Conservation (phyloP, 2,888 invertebrate species). For the Mystacides longicornis region DNA sequence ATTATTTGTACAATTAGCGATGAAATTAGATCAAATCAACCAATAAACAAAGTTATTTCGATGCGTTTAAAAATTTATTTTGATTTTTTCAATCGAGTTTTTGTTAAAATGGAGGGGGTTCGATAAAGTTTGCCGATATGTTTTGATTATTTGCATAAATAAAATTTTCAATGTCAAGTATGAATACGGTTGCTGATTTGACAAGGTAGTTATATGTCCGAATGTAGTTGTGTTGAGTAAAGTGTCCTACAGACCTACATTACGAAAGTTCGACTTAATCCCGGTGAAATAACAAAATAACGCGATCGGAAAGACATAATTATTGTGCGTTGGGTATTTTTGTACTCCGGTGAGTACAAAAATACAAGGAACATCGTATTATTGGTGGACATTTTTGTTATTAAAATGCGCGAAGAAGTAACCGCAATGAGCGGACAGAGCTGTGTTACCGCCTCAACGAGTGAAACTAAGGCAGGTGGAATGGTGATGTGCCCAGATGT, state of each 20-base stretch:
- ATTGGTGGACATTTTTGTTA: conserved; percentile 31
- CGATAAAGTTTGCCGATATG: conserved; percentile 33
- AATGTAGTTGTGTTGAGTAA: conserved; percentile 74
- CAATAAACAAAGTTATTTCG: neutral
- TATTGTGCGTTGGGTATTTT: conserved; percentile 42
- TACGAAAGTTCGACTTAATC: conserved; percentile 40
- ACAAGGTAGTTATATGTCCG: conserved; percentile 63
- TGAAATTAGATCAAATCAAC: neutral
- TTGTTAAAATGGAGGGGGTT: conserved; percentile 36
- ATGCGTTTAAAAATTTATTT: neutral
- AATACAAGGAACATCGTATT: conserved; percentile 30
- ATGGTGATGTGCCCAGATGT: conserved; percentile 37
- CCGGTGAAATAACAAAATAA: conserved; percentile 44
- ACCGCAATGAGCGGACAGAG: conserved; percentile 59
- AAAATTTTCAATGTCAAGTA: conserved; percentile 50
- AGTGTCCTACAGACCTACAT: conserved; percentile 88
- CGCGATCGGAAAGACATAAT: conserved; percentile 51
- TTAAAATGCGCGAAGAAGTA: conserved; percentile 65
- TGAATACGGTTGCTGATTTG: conserved; percentile 61
- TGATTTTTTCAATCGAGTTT: conserved; percentile 29
- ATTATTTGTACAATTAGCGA: neutral
- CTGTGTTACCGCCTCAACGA: conserved; percentile 57
- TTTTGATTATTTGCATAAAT: neutral
- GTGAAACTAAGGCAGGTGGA: conserved; percentile 37
- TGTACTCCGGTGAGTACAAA: conserved; percentile 40